Conservation (phyloP, 2,113 vertebrate genomes). For the Ophthalmolycus amberensis region DNA sequence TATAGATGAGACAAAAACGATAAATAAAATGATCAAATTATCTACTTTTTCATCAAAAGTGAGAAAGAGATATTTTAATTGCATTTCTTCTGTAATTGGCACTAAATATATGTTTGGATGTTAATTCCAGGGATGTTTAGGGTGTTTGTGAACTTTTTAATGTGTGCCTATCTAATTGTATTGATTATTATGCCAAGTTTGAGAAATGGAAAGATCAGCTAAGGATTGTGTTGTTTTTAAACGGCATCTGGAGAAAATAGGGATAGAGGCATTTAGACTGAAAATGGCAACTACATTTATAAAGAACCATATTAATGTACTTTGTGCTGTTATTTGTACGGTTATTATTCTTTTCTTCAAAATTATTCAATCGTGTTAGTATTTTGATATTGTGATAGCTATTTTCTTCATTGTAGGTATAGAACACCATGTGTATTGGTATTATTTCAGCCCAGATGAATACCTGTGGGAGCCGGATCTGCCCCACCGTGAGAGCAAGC, state of each 20-base stretch:
- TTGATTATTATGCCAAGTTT: constrained; percentile 5
- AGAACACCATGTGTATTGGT: neutral
- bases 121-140: neutral
- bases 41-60: constrained; percentile 25
- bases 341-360: neutral
- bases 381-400: neutral
- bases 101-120: neutral
- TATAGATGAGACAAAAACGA: constrained; percentile 51
- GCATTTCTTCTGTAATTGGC: neutral
- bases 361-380: neutral
- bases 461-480: too few relatives aligned
- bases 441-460: neutral
- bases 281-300: neutral
- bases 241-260: neutral
- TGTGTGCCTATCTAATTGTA: neutral
- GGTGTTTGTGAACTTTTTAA: neutral
- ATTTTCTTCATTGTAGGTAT: neutral
- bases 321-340: neutral
- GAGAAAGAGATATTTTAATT: neutral
- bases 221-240: neutral
- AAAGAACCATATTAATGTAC: neutral
- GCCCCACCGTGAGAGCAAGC: too few relatives aligned
- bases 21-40: constrained; percentile 41
- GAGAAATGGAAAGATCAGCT: neutral
- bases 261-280: neutral